Percentiles rank a stretch among this genome's conserved stretches.
Evolutionary conservation across 2,888 invertebrate genomes (phyloP).

Genomic region (Agrochola circellaris): DNA sequence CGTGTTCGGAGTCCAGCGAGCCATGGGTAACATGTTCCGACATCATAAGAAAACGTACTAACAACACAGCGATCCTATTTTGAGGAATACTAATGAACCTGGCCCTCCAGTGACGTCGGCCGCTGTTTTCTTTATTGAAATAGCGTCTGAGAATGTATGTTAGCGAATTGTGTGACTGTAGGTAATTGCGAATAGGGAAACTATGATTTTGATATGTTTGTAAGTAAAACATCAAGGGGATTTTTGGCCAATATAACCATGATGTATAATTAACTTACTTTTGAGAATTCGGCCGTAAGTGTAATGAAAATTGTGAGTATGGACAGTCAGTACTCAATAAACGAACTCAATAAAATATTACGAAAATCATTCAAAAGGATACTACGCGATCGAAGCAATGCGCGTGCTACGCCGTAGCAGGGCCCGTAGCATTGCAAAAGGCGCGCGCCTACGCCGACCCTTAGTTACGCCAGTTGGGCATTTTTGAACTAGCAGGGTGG

Average conservation of each 20-base stretch:
- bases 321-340: too few species aligned
- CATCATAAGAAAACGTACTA: slow-evolving; percentile 73
- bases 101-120: slow-evolving; percentile 61
- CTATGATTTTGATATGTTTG: slow-evolving; percentile 5
- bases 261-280: background rate
- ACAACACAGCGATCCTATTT: slow-evolving; percentile 71
- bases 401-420: slow-evolving; percentile 48
- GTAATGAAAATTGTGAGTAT: background rate
- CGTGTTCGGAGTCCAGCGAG: slow-evolving; percentile 79
- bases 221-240: background rate
- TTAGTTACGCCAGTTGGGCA: background rate
- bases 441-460: background rate
- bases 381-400: slow-evolving; percentile 6
- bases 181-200: background rate
- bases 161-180: background rate
- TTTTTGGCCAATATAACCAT: background rate
- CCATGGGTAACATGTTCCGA: slow-evolving; percentile 75
- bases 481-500: background rate
- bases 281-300: background rate
- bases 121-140: slow-evolving; percentile 80
- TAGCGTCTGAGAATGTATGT: slow-evolving; percentile 61
- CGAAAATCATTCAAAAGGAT: background rate
- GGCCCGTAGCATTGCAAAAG: slow-evolving; percentile 12
- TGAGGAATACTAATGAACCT: slow-evolving; percentile 78
- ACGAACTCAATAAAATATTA: too few species aligned